These are phyloP conservation scores for Sinocyclocheilus rhinocerous DNA, from an alignment of 2,113 vertebrate genomes.

Conservation along the genomic window DNA sequence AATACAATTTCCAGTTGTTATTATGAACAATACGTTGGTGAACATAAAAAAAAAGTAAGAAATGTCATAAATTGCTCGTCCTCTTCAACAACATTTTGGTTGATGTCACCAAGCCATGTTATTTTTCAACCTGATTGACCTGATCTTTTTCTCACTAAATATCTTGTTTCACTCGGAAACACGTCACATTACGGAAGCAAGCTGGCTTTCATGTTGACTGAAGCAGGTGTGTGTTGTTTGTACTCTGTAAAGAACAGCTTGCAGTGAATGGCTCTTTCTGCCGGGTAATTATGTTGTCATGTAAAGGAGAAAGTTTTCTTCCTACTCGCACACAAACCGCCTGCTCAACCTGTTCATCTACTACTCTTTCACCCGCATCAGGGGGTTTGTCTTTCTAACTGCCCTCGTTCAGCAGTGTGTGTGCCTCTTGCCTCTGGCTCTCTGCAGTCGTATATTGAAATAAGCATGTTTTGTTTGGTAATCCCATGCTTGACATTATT, in stretches of 20 bases:
- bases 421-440: slow-evolving; percentile 4
- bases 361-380: slow-evolving; percentile 5
- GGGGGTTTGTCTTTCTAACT: background rate
- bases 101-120: background rate
- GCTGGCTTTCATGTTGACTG: background rate
- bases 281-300: slow-evolving; percentile 67
- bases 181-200: background rate
- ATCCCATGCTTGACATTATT: background rate
- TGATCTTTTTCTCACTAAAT: no score
- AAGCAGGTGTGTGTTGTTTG: slow-evolving; percentile 25
- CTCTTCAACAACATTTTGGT: background rate
- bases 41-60: background rate
- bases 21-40: background rate
- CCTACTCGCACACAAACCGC: background rate
- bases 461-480: slow-evolving; percentile 13
- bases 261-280: slow-evolving; percentile 10
- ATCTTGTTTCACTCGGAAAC: background rate
- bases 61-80: background rate
- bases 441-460: background rate
- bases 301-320: slow-evolving; percentile 68
- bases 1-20: background rate
- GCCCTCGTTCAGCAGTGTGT: slow-evolving; percentile 1
- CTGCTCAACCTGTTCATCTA: slow-evolving; percentile 34
- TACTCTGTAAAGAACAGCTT: slow-evolving; percentile 5
- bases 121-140: background rate